phyloP scores from a whole-genome alignment of 2,888 invertebrate genomes.

The Lobophora halterata region DNA sequence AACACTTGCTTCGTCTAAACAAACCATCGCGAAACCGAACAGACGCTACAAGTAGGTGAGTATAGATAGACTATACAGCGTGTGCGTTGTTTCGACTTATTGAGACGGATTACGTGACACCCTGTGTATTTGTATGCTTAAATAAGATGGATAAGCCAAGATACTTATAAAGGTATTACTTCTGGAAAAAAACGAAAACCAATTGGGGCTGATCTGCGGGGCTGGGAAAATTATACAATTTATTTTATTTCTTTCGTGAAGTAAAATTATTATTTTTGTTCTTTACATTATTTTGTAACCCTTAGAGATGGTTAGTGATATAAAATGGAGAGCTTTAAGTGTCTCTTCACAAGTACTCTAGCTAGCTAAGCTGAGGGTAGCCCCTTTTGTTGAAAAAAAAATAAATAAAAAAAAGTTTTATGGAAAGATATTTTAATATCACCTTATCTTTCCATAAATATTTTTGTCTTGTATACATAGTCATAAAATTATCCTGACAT shows the following conservation, averaged over 20 bases:
- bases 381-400: no score
- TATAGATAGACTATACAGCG: no score
- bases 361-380: no score
- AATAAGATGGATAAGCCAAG: slow-evolving; percentile 28
- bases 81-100: slow-evolving; percentile 25
- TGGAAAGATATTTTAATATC: no score
- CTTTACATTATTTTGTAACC: no score
- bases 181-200: slow-evolving; percentile 12
- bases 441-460: no score
- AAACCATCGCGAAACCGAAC: slow-evolving; percentile 5
- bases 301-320: no score
- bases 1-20: slow-evolving; percentile 8
- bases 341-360: no score
- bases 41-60: slow-evolving; percentile 20
- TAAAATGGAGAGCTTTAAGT: no score
- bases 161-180: slow-evolving; percentile 26
- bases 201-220: slow-evolving; percentile 7
- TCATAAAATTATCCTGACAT: no score
- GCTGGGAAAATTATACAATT: slow-evolving; percentile 17
- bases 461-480: no score
- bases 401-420: no score
- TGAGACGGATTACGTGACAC: slow-evolving; percentile 30
- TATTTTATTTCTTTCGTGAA: not conserved
- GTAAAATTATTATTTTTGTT: not conserved
- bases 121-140: slow-evolving; percentile 31